Conservation (phyloP, 2,113 vertebrate species). For the Ctenomys sociabilis region DNA sequence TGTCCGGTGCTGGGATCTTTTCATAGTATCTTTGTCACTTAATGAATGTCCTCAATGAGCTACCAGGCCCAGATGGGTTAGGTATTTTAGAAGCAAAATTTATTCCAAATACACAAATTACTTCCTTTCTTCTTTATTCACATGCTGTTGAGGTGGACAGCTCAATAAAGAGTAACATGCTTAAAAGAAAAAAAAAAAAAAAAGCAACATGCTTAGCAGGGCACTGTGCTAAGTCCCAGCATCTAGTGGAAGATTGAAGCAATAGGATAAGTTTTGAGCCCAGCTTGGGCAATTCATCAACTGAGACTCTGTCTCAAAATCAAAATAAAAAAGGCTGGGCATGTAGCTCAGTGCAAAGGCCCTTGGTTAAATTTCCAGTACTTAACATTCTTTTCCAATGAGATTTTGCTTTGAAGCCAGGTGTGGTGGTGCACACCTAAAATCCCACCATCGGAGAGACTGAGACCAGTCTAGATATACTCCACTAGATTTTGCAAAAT, state of each 20-base stretch:
- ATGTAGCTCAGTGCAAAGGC: not conserved
- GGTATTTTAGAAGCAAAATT: slow-evolving; percentile 22
- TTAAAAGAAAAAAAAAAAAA: not conserved
- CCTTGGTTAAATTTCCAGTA: not conserved
- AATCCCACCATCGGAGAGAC: not conserved
- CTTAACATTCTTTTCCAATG: not conserved
- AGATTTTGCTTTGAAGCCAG: not conserved
- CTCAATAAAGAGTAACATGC: not conserved
- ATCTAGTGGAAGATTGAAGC: not conserved
- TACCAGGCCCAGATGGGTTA: not conserved
- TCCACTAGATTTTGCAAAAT: not conserved
- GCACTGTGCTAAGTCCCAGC: not conserved
- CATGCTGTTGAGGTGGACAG: not conserved
- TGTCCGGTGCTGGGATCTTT: not conserved
- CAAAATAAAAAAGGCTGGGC: not conserved
- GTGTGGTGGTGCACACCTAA: not conserved
- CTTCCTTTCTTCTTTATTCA: not conserved
- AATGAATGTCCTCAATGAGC: not conserved
- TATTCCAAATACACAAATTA: not conserved
- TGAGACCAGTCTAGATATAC: not conserved
- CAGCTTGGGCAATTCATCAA: not conserved
- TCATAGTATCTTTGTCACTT: no score
- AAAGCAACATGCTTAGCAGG: not conserved
- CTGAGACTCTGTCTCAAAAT: not conserved
- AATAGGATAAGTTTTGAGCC: not conserved